Conservation (phyloP, 1,140 invertebrate species). For the Heliconius eleuchia region DNA sequence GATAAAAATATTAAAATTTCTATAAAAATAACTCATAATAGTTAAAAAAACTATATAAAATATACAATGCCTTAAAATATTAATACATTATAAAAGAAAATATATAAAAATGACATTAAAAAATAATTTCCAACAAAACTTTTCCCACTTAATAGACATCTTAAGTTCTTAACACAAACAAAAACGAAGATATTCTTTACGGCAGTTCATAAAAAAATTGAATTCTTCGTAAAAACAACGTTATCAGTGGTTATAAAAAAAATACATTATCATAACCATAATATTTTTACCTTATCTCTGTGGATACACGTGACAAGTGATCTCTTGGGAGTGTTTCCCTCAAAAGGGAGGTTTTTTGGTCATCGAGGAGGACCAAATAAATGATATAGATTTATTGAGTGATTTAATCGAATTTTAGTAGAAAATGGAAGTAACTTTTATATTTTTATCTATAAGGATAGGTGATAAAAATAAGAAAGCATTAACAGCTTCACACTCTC, state of each 20-base stretch:
- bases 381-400: background rate
- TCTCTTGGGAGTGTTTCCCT: conserved; percentile 44
- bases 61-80: background rate
- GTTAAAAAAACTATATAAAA: too few species aligned
- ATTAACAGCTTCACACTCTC: too few species aligned
- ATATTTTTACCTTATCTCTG: conserved; percentile 38
- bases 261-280: conserved; percentile 28
- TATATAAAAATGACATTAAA: background rate
- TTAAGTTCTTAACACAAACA: background rate
- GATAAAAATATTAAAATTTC: too few species aligned
- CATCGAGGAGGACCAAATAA: background rate
- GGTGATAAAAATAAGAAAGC: too few species aligned
- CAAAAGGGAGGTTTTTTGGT: conserved; percentile 29
- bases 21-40: too few species aligned
- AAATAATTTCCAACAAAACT: background rate
- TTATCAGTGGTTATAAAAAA: conserved; percentile 39
- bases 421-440: too few species aligned
- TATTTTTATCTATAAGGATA: too few species aligned
- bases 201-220: background rate
- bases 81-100: background rate
- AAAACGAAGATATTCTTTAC: conserved; percentile 7
- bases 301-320: conserved; percentile 40
- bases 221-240: background rate
- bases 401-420: background rate
- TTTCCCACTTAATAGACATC: background rate